Evolutionary conservation across 2,888 invertebrate species (phyloP), one percentile per base, ranked within the genome.

Genomic region (Germaria angustata): DNA sequence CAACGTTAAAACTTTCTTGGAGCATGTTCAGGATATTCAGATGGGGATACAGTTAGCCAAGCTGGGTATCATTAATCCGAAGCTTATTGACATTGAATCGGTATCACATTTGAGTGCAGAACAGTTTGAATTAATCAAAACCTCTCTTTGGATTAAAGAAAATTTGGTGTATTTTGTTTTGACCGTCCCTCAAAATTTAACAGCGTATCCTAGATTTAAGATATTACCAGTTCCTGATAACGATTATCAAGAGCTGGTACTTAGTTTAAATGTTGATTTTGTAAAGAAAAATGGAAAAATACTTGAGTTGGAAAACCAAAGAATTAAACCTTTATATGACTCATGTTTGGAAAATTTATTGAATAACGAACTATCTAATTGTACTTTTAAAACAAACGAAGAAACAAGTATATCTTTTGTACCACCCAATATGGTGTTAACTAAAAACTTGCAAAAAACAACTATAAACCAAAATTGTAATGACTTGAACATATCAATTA

Each of bases 11-110:
- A 44, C 15, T 1, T 69, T 41, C 22, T 69, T 69, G n/a, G 69
- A 69, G 39, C 55, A 69, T 39, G 24, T 72, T n/a, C 59, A 61
- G 36, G 72, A 72, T 61, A 41, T 65, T 65, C 73, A 73, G 28
- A 41, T 73, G 53, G 73, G 44, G 20, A 55, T 73, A n/a, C 73
- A 73, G 22, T 32, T 73, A 20, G 57, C 53, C 13, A 51, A 49
- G 39, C 15, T 65, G 28, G 53, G 46, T n/a, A 65, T 73, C 2
- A 13, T 73, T 11, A 65, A 73, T 22, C 73, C 63, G n/a, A 65
- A 75, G 61, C 34, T 63, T 51, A 39, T 72, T 61, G 51, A 72
- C 36, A 36, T 61, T 22, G 46, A 72, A 49, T 61, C 72, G 17
- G n/a, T 65, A 51, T 73, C 63, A 11, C 63, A 73, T 28, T 65